phyloP scores from a whole-genome alignment of 1,140 invertebrate genomes.

The Macrosteles quadrilineatus region DNA sequence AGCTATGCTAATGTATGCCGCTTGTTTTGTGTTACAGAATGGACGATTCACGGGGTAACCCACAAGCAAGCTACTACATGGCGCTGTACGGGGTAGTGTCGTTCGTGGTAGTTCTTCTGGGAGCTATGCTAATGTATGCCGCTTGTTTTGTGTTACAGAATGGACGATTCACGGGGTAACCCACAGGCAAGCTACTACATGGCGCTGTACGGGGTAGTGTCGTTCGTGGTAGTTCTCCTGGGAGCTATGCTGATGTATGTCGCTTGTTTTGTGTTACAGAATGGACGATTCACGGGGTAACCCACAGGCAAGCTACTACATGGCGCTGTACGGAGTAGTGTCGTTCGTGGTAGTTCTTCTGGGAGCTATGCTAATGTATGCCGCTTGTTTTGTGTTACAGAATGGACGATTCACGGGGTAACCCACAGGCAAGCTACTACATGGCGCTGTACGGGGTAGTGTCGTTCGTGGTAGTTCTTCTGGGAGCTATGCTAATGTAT shows the following conservation, averaged over 20 bases:
- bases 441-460: too few relatives aligned
- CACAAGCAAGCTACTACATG: slow-evolving; percentile 22
- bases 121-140: slow-evolving; percentile 48
- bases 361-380: slow-evolving; percentile 47
- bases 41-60: not conserved
- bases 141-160: slow-evolving; percentile 44
- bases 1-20: too few relatives aligned
- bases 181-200: slow-evolving; percentile 19
- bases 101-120: slow-evolving; percentile 47
- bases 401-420: too few relatives aligned
- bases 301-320: slow-evolving; percentile 2
- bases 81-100: slow-evolving; percentile 43
- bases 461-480: too few relatives aligned
- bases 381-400: slow-evolving; percentile 55
- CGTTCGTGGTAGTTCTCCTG: slow-evolving; percentile 48
- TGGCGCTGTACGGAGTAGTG: slow-evolving; percentile 42
- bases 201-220: slow-evolving; percentile 42
- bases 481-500: too few relatives aligned
- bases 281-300: too few relatives aligned
- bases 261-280: slow-evolving; percentile 35
- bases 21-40: slow-evolving; percentile 1
- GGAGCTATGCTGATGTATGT: slow-evolving; percentile 48
- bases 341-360: slow-evolving; percentile 49
- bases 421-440: too few relatives aligned
- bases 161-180: not conserved